Base-by-base conservation (phyloP, 2,797 vertebrate species). In the Heliangelus exortis region DNA sequence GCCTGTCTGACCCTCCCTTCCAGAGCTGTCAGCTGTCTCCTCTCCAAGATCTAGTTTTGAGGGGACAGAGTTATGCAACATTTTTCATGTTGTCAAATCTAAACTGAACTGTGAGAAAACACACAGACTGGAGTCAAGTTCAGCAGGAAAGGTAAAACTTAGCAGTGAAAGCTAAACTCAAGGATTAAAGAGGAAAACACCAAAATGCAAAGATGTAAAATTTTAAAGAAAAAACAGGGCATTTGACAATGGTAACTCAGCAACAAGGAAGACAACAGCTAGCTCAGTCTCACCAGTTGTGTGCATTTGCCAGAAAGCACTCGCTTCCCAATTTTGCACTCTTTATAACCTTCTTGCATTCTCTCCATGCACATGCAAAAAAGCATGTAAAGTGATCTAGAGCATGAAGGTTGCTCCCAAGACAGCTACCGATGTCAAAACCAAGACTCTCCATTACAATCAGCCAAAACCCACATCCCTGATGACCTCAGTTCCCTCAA, bases 61-160 rank as follows among this genome's bases (percentile, higher is more conserved):
- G 19, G 20, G 6, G 61, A 67, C 7, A 41, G 16, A 50, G 22
- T 6, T 29, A 15, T 1, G 1, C 8, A 41, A 12, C 0, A 0
- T 43, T 84, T 81, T 66, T 66, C 7, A 41, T 8, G 3, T 16
- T 87, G 66, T 77, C 47, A 87, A 45, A 69, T 8, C 14, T 33
- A 26, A 9, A 8, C 4, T 69, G 77, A 69, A 2, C 8, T 71
- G 13, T 66, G 22, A 90, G 31, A 84, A 91, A 89, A 53, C 6
- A 53, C 6, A 48, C 12, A 73, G 28, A 41, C 19, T 57, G 61
- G 12, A 80, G 15, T 7, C 58, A 72, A 59, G 9, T 15, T 29
- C 28, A 3, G 4, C 7, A 74, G 8, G 25, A 89, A 78, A 54
- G 9, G 20, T 8, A 74, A 69, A 62, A 74, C 4, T 41, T 41